Evolutionary conservation across 2,113 vertebrate genomes (phyloP).

Genomic region (Uria aalge): DNA sequence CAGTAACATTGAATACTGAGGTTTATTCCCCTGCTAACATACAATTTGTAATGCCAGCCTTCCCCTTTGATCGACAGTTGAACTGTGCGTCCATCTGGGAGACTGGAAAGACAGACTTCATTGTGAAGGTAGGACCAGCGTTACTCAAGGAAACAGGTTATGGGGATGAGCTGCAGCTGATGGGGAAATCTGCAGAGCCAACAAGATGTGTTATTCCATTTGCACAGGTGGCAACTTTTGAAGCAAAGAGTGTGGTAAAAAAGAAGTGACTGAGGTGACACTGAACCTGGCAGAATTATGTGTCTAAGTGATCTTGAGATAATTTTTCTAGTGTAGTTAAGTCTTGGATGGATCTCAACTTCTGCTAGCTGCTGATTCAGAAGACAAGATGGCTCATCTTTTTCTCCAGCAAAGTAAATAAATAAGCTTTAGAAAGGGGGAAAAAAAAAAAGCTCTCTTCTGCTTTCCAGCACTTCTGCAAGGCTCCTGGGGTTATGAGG

Average conservation of each 20-base stretch:
- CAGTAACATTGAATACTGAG: not conserved
- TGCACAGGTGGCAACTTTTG: not conserved
- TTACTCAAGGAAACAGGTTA: not conserved
- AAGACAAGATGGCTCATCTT: conserved; percentile 35
- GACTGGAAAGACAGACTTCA: not conserved
- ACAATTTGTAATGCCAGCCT: not conserved
- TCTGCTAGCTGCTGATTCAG: conserved; percentile 23
- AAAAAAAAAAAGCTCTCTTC: not conserved
- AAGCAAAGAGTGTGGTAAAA: not conserved
- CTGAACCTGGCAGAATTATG: not conserved
- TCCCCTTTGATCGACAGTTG: not conserved
- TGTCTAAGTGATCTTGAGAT: not conserved
- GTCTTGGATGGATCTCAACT: not conserved
- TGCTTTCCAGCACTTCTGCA: not conserved
- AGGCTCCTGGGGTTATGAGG: not conserved
- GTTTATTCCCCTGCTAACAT: not conserved
- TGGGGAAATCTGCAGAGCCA: not conserved
- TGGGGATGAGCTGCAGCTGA: not conserved
- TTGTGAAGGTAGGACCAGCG: not conserved
- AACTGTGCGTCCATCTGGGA: not conserved
- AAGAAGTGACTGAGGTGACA: not conserved
- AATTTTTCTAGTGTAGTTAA: not conserved
- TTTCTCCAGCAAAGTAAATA: conserved; percentile 48
- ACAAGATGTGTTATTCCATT: not conserved
- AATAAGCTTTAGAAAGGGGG: not conserved